Evolutionary conservation across 1,140 invertebrate species (phyloP).

Genomic region (Plodia interpunctella): DNA sequence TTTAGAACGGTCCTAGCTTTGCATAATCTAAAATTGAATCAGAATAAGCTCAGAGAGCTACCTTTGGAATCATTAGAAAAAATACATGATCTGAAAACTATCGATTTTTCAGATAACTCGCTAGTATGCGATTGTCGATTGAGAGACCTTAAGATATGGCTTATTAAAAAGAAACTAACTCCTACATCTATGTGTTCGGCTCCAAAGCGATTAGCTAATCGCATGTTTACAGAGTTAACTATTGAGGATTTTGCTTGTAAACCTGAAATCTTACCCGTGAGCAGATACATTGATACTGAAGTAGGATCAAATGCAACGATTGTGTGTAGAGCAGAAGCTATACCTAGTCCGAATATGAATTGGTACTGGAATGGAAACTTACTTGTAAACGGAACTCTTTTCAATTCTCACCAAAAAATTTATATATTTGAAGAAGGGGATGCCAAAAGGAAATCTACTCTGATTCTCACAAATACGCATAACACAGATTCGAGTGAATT

Average conservation of each 20-base stretch:
- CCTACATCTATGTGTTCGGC: conserved; percentile 86
- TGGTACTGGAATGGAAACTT: conserved; percentile 93
- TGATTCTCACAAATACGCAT: conserved; percentile 91
- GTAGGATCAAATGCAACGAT: conserved; percentile 92
- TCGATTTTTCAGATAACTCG: conserved; percentile 93
- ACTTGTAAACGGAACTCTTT: conserved; percentile 87
- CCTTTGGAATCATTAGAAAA: conserved; percentile 84
- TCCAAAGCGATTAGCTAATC: conserved; percentile 82
- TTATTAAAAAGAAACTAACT: conserved; percentile 89
- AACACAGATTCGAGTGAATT: conserved; percentile 93
- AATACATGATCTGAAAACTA: conserved; percentile 85
- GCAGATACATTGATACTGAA: conserved; percentile 85
- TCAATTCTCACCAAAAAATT: conserved; percentile 88
- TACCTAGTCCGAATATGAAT: conserved; percentile 88
- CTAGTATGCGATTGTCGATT: conserved; percentile 94
- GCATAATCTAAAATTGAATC: conserved; percentile 89
- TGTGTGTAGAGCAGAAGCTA: conserved; percentile 86
- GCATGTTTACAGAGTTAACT: conserved; percentile 84
- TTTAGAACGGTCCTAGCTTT: conserved; percentile 87
- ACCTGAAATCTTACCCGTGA: conserved; percentile 87
- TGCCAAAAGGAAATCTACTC: conserved; percentile 84
- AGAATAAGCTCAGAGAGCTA: conserved; percentile 86
- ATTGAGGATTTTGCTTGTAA: conserved; percentile 92
- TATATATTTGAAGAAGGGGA: conserved; percentile 87
- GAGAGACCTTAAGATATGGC: conserved; percentile 89